A percentile compares a stretch with the other conserved stretches of the same genome.
Evolutionary conservation across 2,888 invertebrate genomes (phyloP).

Genomic region (Mayetiola destructor): DNA sequence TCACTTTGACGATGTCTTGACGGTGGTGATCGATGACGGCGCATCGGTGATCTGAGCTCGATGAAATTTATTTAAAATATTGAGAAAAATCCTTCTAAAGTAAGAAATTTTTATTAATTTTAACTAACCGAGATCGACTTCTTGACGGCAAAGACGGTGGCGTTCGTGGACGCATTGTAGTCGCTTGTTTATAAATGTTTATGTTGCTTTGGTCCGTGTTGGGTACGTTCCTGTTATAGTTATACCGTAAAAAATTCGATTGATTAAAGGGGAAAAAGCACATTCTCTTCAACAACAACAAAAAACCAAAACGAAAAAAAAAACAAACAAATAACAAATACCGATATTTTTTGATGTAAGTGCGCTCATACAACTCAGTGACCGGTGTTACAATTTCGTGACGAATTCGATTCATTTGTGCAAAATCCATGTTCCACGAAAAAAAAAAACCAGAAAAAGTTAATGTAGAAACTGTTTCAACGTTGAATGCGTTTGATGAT

Average conservation of each 20-base stretch:
- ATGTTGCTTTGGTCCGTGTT: background rate
- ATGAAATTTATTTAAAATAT: background rate
- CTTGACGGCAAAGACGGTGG: background rate
- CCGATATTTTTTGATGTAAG: constrained; percentile 7
- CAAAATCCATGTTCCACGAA: too few species aligned
- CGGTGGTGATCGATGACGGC: background rate
- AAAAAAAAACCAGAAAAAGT: too few species aligned
- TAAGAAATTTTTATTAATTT: background rate
- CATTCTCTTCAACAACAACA: background rate
- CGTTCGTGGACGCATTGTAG: constrained; percentile 1
- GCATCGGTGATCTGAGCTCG: background rate
- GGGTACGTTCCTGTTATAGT: background rate
- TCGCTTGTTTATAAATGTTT: background rate
- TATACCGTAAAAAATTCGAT: background rate
- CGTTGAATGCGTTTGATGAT: too few species aligned
- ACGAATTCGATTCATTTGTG: background rate
- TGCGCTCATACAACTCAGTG: background rate
- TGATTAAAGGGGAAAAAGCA: background rate
- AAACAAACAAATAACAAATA: background rate
- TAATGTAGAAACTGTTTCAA: too few species aligned
- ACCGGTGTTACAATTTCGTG: background rate
- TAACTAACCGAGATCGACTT: background rate
- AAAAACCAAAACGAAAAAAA: background rate
- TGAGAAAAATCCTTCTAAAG: background rate
- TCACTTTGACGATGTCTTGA: background rate